Base-by-base conservation (phyloP, 1,140 invertebrate genomes). In the Scaptomyza hsui region DNA sequence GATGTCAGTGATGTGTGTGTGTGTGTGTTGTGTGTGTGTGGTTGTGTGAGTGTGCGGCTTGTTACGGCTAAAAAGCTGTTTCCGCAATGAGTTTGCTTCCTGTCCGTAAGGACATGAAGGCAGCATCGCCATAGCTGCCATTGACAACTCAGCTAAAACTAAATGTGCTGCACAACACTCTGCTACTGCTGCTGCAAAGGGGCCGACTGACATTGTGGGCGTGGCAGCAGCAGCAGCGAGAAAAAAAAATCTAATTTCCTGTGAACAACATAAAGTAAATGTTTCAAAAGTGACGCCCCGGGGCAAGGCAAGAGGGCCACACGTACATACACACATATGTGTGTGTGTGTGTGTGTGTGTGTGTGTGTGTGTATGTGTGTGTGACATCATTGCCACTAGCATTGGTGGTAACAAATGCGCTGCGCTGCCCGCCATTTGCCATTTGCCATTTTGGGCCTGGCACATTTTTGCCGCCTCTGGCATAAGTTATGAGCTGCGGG, bases 251-350 rank as follows among this genome's bases (percentile, higher is more conserved):
- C 82, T 86, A 86, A 86, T 86, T 86, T 86, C 81, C 81, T 86
- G 81, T 86, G 81, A 86, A 86, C 81, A 86, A 86, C 81, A 86
- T 86, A 86, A 86, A 86, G 81, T 86, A 86, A 86, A 86, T 86
- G 81, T 86, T 86, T 86, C 81, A 86, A 86, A 86, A 86, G 82
- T 86, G 81, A 86, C 41, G 82, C 81, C 69, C 69, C 47, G 45
- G 57, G 70, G 59, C 59, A 44, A 41, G 57, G 53, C 62, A 47
- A 37, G 13, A 26, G 47, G 65, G 56, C 32, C 18, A 13, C 19
- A 44, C 18, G 32, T 24, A 32, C n/a, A 13, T 35, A 39, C 42
- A 18, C 19, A 51, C 21, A 26, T 57, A 68, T 42, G 29, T 7
- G 7, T 7, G 26, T 9, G 26, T 29, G 9, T n/a, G 29, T 35